Base-by-base conservation (phyloP, 2,797 vertebrate species). In the Cirrhinus molitorella region DNA sequence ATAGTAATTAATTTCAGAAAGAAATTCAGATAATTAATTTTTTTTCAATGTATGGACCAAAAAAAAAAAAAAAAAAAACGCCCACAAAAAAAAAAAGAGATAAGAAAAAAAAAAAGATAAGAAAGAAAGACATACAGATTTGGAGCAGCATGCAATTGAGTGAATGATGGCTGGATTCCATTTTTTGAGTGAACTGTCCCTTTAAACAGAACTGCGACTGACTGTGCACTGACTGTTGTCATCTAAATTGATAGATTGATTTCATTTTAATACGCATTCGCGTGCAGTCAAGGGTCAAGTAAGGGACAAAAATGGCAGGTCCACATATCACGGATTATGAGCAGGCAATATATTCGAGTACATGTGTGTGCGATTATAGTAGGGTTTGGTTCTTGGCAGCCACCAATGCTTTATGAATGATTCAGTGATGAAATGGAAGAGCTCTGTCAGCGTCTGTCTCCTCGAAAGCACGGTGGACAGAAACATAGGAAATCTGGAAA, bases 401-500 rank as follows among this genome's bases (percentile, higher is more conserved):
- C 47, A 67, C 9, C 23, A 19, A 14, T 65, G 21, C 61, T 74
- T 77, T 77, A 87, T 91, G 81, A 93, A 93, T 91, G 87, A 93
- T 92, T 92, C 87, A 91, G 68, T 77, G 7, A 81, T 79, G 83
- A 91, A 91, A 92, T 91, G 87, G 86, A 87, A 83, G 85, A 90
- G 73, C 83, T 86, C 88, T 89, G 91, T 88, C 87, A 88, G 82
- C 83, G 25, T 71, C 37, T 70, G 83, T 68, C 2, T 84, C 6
- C 34, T 79, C 57, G 49, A 87, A 87, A 88, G 82, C 51, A 6
- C 28, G 31, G 75, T 76, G 61, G 82, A 78, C 79, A 70, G 61
- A 3, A 14, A 83, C 68, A 17, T 65, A 86, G 78, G 87, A 92
- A 90, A 91, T 91, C 89, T 90, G 92, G 89, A 87, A 80, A 83